A percentile compares a stretch with the other conserved stretches of the same genome.
These are phyloP conservation scores for Drosophila histrio DNA, from an alignment of 2,888 invertebrate genomes.

Conservation along the genomic window DNA sequence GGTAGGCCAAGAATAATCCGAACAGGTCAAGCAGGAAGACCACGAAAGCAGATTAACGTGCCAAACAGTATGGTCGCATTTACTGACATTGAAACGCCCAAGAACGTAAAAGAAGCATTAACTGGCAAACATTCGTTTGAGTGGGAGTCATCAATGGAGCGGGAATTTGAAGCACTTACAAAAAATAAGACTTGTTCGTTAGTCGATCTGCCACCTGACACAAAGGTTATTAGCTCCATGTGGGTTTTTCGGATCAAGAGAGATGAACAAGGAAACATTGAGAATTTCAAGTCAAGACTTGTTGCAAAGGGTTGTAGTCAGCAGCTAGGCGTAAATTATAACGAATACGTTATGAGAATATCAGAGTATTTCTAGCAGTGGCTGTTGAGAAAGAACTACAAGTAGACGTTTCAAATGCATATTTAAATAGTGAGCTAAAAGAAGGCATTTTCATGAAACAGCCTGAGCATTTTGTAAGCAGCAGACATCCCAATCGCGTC, in stretches of 20 bases:
- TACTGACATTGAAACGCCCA: neutral
- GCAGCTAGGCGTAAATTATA: neutral
- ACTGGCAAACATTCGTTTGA: neutral
- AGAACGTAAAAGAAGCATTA: neutral
- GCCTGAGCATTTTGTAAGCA: constrained; percentile 36
- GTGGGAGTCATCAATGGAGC: neutral
- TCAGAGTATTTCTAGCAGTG: constrained; percentile 40
- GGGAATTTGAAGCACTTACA: neutral
- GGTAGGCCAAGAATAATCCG: neutral
- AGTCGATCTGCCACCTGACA: neutral
- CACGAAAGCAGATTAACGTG: neutral
- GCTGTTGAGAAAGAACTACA: constrained; percentile 35
- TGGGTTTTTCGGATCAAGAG: constrained; percentile 2
- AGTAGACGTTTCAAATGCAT: constrained; percentile 47
- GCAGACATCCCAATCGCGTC: constrained; percentile 37
- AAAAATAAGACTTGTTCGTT: neutral
- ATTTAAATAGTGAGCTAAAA: constrained; percentile 37
- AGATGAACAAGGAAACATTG: neutral
- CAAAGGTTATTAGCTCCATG: neutral
- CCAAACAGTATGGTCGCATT: neutral
- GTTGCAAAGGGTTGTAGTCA: constrained; percentile 2
- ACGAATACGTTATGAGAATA: neutral
- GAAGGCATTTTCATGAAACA: constrained; percentile 50
- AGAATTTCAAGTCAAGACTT: neutral
- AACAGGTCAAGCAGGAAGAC: neutral